Conservation (phyloP, 1,140 invertebrate species). For the Anoplophora glabripennis region DNA sequence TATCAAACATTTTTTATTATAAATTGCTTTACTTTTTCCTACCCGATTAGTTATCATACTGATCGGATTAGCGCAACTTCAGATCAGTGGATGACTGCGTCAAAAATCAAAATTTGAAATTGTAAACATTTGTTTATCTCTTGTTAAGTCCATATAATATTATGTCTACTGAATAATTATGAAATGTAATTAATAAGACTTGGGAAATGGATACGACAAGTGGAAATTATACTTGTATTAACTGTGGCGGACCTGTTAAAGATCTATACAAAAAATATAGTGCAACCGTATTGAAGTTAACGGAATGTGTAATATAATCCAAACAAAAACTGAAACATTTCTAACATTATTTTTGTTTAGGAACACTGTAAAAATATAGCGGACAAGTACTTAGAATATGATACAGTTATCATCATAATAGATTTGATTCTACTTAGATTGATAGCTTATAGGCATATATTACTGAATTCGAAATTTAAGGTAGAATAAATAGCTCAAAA, state of each 20-base stretch:
- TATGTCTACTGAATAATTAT: neutral
- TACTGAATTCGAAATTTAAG: conserved; percentile 73
- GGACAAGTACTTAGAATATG: conserved; percentile 89
- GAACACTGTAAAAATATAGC: conserved; percentile 67
- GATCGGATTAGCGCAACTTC: too few species aligned
- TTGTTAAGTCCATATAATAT: too few species aligned
- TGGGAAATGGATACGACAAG: conserved; percentile 4
- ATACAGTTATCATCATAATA: conserved; percentile 77
- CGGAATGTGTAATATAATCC: conserved; percentile 66
- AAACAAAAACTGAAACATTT: conserved; percentile 13
- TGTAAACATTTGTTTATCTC: too few species aligned
- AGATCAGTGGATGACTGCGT: too few species aligned
- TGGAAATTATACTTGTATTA: conserved; percentile 58
- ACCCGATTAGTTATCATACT: too few species aligned
- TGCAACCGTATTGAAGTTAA: conserved; percentile 65
- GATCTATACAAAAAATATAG: conserved; percentile 67
- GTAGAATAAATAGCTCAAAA: conserved; percentile 42
- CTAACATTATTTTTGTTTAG: conserved; percentile 52
- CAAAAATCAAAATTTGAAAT: too few species aligned
- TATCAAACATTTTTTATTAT: too few species aligned
- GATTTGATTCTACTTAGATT: conserved; percentile 76
- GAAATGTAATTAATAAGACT: neutral
- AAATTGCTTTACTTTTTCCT: too few species aligned
- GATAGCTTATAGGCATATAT: conserved; percentile 76
- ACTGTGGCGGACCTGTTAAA: conserved; percentile 60